A percentile compares a stretch with the other conserved stretches of the same genome.
These are phyloP conservation scores for Tetranychus piercei DNA, from an alignment of 2,888 invertebrate genomes.

Conservation along the genomic window DNA sequence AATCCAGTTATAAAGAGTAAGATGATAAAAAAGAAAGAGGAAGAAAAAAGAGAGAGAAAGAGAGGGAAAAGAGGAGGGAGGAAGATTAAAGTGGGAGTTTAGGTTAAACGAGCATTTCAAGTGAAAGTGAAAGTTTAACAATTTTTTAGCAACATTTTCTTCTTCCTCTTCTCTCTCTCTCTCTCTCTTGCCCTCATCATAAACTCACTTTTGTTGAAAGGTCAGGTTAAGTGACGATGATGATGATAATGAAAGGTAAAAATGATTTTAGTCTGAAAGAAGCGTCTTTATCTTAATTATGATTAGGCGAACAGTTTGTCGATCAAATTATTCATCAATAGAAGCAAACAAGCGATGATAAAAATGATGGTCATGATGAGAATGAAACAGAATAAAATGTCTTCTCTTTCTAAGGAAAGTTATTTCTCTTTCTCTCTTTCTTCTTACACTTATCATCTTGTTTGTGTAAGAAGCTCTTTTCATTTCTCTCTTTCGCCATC, in stretches of 20 bases:
- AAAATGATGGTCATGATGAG: not conserved
- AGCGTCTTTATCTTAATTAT: not conserved
- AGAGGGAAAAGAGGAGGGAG: slow-evolving; percentile 12
- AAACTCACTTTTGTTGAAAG: not conserved
- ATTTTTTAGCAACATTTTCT: not conserved
- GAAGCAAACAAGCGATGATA: too few relatives aligned
- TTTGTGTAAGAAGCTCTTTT: too few relatives aligned
- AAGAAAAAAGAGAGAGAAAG: slow-evolving; percentile 11
- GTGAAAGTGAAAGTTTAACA: slow-evolving; percentile 5
- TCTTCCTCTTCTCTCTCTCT: slow-evolving; percentile 5
- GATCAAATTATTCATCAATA: too few relatives aligned
- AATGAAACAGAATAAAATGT: not conserved
- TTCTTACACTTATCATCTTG: too few relatives aligned
- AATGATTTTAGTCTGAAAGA: not conserved
- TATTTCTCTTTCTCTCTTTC: not conserved
- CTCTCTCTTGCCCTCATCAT: not conserved
- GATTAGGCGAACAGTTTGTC: too few relatives aligned
- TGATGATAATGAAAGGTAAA: not conserved
- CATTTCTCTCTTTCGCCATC: too few relatives aligned
- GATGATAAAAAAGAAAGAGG: slow-evolving; percentile 4
- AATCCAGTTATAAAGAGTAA: slow-evolving; percentile 7
- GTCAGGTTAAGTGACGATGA: not conserved
- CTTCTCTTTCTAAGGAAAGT: not conserved
- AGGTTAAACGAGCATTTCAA: not conserved
- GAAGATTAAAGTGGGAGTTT: slow-evolving; percentile 5